Evolutionary conservation across 2,888 invertebrate species (phyloP).

Genomic region (Amiota minor): DNA sequence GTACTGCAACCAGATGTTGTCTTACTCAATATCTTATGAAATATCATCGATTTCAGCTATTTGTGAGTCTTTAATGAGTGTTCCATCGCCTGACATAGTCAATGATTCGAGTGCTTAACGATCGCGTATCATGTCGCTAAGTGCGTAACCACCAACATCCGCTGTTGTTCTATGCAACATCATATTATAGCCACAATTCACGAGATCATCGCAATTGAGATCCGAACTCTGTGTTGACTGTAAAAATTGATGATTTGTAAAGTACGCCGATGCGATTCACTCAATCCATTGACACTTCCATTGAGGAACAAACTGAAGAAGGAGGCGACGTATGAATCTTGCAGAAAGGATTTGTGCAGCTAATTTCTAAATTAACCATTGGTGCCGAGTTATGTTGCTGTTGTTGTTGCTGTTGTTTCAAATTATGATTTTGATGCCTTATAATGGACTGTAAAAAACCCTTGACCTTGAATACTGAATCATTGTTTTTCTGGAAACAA

Average conservation of each 20-base stretch:
- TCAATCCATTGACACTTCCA: too few relatives aligned
- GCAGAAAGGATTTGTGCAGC: conserved; percentile 72
- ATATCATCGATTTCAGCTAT: conserved; percentile 72
- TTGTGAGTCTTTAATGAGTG: conserved; percentile 71
- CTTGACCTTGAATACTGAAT: too few relatives aligned
- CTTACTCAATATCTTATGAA: conserved; percentile 67
- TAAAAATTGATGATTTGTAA: conserved; percentile 70
- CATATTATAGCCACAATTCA: conserved; percentile 48
- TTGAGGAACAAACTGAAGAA: conserved; percentile 70
- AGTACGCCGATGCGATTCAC: conserved; percentile 73
- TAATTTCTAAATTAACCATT: conserved; percentile 70
- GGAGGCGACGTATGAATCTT: conserved; percentile 73
- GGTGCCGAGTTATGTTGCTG: neutral
- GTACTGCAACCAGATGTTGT: conserved; percentile 71
- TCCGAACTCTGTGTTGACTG: conserved; percentile 65
- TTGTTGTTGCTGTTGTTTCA: too few relatives aligned
- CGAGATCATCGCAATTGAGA: conserved; percentile 28
- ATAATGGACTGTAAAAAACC: conserved; percentile 30
- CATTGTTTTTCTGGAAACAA: too few relatives aligned
- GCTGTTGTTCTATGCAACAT: conserved; percentile 49
- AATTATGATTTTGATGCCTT: neutral
- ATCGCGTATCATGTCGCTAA: conserved; percentile 71
- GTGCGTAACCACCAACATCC: conserved; percentile 65
- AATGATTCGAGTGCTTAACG: conserved; percentile 69
- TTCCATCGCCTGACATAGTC: conserved; percentile 70